phyloP scores from a whole-genome alignment of 1,140 invertebrate genomes.

The Nephila pilipes region DNA sequence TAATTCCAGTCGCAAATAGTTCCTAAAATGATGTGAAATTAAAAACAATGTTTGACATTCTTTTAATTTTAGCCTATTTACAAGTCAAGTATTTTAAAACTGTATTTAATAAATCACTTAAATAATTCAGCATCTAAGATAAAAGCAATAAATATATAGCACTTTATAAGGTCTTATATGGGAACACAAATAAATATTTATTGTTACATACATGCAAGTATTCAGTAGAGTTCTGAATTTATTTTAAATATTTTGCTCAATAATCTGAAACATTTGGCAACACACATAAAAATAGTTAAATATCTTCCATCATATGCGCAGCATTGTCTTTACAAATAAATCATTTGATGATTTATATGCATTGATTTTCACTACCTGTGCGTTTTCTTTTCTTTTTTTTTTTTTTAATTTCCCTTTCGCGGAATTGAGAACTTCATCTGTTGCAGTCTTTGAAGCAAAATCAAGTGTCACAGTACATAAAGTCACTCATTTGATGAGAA shows the following conservation, averaged over 20 bases:
- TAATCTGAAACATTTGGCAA: background rate
- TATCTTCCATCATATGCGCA: background rate
- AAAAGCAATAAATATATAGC: background rate
- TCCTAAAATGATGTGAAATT: background rate
- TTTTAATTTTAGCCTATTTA: background rate
- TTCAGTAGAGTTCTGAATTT: background rate
- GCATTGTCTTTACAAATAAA: background rate
- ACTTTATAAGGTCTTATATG: background rate
- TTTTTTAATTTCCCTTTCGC: no score
- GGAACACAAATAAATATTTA: background rate
- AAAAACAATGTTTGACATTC: background rate
- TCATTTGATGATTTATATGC: background rate
- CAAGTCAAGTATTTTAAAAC: background rate
- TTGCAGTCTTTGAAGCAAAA: background rate
- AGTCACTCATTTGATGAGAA: background rate
- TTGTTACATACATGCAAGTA: background rate
- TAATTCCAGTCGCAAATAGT: background rate
- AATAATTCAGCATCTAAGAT: background rate
- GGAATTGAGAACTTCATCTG: background rate
- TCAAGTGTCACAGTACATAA: background rate
- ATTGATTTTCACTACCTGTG: background rate
- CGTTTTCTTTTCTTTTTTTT: background rate
- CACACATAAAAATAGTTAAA: constrained; percentile 7
- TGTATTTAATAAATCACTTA: background rate
- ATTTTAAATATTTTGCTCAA: background rate